Evolutionary conservation across 2,888 invertebrate genomes (phyloP), one percentile per base, ranked within the genome.

Genomic region (Cylindroiulus punctatus): DNA sequence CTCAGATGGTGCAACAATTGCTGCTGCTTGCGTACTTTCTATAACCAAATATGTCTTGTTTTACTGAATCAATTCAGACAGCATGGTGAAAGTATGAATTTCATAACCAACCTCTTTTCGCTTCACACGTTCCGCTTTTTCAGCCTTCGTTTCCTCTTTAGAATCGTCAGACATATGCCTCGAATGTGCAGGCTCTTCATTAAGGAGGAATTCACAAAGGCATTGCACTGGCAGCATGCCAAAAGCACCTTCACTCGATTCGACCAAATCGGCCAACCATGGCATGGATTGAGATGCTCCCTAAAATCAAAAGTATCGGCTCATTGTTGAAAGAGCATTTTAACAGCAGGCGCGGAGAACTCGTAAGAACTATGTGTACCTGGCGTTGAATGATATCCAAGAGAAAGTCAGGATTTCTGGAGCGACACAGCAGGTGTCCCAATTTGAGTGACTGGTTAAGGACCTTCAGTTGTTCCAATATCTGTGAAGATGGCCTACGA

Each of bases 141-240:
- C 92, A 0, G 93, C 92, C 88, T 94, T 94, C 57, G 93, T 93
- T 89, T 92, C 92, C 40, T 89, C 88, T 86, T 89, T 88, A 3
- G 88, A 90, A 76, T 86, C 93, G 93, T 19, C 92, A 17, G 42
- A 17, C 22, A 86, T 86, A 14, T 40, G 84, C 32, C 84, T 32
- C n/a, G 85, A 26, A 12, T 84, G 87, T 26, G 87, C 87, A 5
- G 88, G 86, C 2, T 88, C 76, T 40, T 91, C 91, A 88, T 92
- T 92, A 1, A 98, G 93, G 84, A 98, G 93, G 92, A 98, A 98
- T 92, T 98, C 98, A 92, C 98, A 98, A 84, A 99, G 93, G 90
- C 98, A 98, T 90, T 98, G 98, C n/a, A 98, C 97, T 0, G 98
- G 98, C 30, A 99, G 92, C 89, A 97, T 96, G 90, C 96, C 95